These are phyloP conservation scores for Macrophya annulata DNA, from an alignment of 2,888 invertebrate genomes.

Conservation along the genomic window DNA sequence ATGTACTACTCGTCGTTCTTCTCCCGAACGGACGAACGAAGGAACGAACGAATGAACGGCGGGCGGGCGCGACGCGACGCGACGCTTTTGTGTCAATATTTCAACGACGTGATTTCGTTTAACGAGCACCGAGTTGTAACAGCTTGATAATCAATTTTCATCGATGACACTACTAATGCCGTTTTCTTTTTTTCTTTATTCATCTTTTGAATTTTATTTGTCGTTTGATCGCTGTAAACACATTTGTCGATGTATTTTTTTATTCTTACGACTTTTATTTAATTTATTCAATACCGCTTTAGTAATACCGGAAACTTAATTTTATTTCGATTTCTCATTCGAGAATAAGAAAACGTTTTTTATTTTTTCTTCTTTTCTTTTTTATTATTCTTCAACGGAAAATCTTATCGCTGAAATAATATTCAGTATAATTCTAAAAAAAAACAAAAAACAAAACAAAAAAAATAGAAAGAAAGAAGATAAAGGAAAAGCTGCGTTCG, in stretches of 20 bases:
- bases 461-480: background rate
- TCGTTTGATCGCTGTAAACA: background rate
- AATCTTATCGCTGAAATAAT: background rate
- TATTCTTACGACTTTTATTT: background rate
- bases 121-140: constrained; percentile 31
- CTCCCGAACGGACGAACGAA: background rate
- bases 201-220: background rate
- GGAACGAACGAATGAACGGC: background rate
- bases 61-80: background rate
- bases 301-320: background rate
- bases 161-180: constrained; percentile 6
- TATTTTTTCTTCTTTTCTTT: too few relatives aligned
- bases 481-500: background rate
- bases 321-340: background rate
- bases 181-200: background rate
- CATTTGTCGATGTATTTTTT: background rate
- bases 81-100: constrained; percentile 33
- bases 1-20: background rate
- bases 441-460: background rate
- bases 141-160: constrained; percentile 41
- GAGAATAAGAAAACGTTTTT: background rate
- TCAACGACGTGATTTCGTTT: constrained; percentile 32
- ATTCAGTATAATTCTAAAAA: background rate
- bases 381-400: background rate
- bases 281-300: background rate